These are phyloP conservation scores for Brachyopa scutellaris DNA, from an alignment of 2,888 invertebrate genomes.

Conservation along the genomic window DNA sequence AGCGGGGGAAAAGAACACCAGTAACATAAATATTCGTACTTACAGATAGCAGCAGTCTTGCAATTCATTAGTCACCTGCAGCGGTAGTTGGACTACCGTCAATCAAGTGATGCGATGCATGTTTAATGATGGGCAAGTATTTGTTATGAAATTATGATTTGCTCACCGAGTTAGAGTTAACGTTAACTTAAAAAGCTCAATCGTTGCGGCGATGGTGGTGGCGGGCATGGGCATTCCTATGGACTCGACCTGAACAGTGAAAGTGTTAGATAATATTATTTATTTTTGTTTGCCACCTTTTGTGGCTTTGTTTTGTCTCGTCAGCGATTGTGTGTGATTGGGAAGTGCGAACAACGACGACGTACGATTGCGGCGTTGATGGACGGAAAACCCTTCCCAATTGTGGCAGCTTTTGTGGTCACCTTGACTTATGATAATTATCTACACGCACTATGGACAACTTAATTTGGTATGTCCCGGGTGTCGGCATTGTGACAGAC, in stretches of 20 bases:
- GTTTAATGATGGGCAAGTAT: constrained; percentile 21
- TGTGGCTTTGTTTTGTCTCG: constrained; percentile 11
- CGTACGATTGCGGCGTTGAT: background rate
- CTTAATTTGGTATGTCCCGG: constrained; percentile 35
- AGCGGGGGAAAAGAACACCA: constrained; percentile 29
- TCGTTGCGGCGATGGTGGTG: background rate
- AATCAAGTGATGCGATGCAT: constrained; percentile 30
- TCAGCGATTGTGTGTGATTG: background rate
- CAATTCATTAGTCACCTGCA: constrained; percentile 43
- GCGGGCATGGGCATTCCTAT: constrained; percentile 7
- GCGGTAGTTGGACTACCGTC: background rate
- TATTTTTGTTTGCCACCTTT: constrained; percentile 41
- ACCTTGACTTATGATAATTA: constrained; percentile 69
- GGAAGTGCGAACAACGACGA: constrained; percentile 2
- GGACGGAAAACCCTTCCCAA: constrained; percentile 32
- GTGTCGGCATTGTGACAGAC: constrained; percentile 47
- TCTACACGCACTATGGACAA: constrained; percentile 11
- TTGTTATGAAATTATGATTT: constrained; percentile 51
- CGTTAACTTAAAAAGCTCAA: constrained; percentile 19
- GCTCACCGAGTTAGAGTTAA: constrained; percentile 22
- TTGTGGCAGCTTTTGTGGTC: constrained; percentile 47
- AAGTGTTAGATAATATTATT: constrained; percentile 68
- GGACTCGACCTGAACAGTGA: constrained; percentile 43
- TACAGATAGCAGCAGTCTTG: background rate
- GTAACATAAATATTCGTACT: constrained; percentile 5